Evolutionary conservation across 2,888 invertebrate genomes (phyloP).

Genomic region (Liopterus haemorrhoidalis): DNA sequence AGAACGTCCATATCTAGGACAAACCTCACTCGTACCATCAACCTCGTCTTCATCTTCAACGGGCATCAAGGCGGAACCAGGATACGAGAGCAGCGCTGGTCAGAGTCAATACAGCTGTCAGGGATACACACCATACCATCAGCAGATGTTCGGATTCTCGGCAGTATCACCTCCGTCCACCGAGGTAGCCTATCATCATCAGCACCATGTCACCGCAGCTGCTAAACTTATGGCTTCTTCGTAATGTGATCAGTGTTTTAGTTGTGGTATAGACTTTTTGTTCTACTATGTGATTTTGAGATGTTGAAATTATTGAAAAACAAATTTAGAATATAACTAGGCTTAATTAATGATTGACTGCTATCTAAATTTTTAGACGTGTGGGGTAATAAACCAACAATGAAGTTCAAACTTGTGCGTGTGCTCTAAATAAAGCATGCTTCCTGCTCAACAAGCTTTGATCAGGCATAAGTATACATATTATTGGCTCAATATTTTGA

Average conservation of each 20-base stretch:
- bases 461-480: no score
- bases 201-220: constrained; percentile 78
- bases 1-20: constrained; percentile 51
- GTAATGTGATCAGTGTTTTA: constrained; percentile 45
- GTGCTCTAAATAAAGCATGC: no score
- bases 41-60: constrained; percentile 28
- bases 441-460: no score
- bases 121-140: constrained; percentile 46
- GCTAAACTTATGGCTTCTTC: constrained; percentile 80
- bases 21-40: constrained; percentile 52
- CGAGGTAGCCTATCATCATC: constrained; percentile 74
- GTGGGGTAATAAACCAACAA: no score
- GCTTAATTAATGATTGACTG: no score
- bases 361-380: no score
- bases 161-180: constrained; percentile 41
- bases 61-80: constrained; percentile 46
- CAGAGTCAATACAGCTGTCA: constrained; percentile 43
- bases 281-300: no score
- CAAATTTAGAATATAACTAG: no score
- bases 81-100: constrained; percentile 36
- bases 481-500: no score
- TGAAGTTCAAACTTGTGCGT: no score
- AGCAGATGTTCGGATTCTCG: constrained; percentile 54
- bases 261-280: no score
- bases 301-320: no score